phyloP scores from a whole-genome alignment of 92 coral and sea anemone genomes.

The Zoanthus gigantus region DNA sequence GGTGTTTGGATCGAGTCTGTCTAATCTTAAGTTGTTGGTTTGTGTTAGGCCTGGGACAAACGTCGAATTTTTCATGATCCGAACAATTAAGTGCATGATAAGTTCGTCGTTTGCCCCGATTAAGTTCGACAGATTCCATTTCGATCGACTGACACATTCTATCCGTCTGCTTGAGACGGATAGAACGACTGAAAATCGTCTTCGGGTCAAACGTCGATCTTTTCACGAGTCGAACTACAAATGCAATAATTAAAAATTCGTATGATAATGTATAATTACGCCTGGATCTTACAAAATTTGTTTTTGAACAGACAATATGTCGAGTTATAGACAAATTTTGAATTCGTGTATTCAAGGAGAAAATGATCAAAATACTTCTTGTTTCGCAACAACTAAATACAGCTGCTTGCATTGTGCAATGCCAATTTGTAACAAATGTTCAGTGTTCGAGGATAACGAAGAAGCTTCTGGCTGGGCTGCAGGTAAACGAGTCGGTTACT shows the following conservation, averaged over 20 bases:
- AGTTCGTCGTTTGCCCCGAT: constrained; percentile 25
- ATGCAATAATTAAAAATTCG: constrained; percentile 1
- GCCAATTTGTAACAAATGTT: constrained; percentile 55
- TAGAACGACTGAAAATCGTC: constrained; percentile 29
- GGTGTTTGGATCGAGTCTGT: no score
- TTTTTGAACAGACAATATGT: not conserved
- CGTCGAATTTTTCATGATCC: not conserved
- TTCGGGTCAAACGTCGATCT: constrained; percentile 23
- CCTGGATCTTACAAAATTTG: constrained; percentile 9
- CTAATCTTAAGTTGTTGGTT: no score
- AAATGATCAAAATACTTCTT: constrained; percentile 23
- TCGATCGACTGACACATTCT: constrained; percentile 18
- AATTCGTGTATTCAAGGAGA: not conserved
- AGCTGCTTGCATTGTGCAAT: constrained; percentile 50
- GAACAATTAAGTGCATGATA: constrained; percentile 25
- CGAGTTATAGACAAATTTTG: not conserved
- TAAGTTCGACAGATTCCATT: constrained; percentile 25
- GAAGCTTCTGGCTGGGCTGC: constrained; percentile 47
- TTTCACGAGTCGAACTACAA: constrained; percentile 2
- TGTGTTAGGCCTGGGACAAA: not conserved
- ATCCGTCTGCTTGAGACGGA: constrained; percentile 20
- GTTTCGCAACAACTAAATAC: constrained; percentile 56
- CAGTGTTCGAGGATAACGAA: constrained; percentile 52
- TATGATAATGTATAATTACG: constrained; percentile 23
- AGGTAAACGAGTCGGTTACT: constrained; percentile 59